phyloP scores from a whole-genome alignment of 1,140 invertebrate species.

The Macrobrachium rosenbergii region DNA sequence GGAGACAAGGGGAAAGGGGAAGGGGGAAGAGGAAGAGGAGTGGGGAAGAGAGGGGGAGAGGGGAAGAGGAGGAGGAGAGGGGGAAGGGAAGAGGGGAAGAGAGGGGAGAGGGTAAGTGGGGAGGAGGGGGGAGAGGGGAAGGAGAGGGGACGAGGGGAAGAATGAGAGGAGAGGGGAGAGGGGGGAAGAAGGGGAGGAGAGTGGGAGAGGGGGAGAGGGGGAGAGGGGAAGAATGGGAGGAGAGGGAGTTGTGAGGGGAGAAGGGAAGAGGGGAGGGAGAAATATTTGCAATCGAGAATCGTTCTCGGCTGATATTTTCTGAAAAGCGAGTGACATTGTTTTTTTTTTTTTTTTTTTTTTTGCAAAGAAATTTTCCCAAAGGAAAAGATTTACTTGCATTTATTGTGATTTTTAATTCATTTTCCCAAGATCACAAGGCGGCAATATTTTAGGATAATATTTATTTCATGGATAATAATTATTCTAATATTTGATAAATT shows the following conservation, averaged over 20 bases:
- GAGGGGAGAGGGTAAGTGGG: background rate
- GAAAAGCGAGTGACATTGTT: no score
- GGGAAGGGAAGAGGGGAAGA: background rate
- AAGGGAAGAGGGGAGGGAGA: no score
- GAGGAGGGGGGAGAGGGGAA: background rate
- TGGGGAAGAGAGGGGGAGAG: background rate
- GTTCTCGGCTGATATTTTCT: no score
- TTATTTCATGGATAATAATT: no score
- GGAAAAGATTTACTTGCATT: no score
- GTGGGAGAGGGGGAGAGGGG: background rate
- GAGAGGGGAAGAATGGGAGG: background rate
- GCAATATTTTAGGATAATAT: no score
- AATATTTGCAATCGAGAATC: no score
- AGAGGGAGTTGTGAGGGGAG: background rate
- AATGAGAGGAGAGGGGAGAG: background rate
- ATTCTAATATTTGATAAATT: no score
- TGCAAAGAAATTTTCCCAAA: no score
- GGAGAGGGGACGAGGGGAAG: background rate
- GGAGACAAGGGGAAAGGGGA: background rate
- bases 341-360: no score
- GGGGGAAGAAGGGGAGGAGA: background rate
- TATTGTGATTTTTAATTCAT: no score
- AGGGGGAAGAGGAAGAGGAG: background rate
- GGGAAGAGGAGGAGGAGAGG: background rate
- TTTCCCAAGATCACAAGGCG: no score